These are phyloP conservation scores for Cyanoderma ruficeps DNA, from an alignment of 2,113 vertebrate genomes.

Conservation along the genomic window DNA sequence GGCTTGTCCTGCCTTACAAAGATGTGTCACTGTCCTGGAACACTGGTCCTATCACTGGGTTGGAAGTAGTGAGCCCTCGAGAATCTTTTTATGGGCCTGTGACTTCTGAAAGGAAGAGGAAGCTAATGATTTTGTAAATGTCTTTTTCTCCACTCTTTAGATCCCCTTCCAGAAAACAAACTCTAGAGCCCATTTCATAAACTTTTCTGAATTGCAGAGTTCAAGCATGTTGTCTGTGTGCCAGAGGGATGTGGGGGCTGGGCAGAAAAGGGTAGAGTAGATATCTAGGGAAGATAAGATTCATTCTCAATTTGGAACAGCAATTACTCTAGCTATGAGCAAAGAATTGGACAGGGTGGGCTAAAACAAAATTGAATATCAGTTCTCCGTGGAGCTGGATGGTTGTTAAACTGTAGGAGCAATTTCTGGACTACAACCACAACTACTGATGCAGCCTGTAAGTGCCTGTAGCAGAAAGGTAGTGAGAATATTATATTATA, in stretches of 20 bases:
- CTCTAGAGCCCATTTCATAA: background rate
- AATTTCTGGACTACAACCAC: background rate
- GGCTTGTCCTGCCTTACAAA: background rate
- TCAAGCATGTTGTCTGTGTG: background rate
- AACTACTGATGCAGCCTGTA: background rate
- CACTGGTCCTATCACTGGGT: background rate
- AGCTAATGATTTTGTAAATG: background rate
- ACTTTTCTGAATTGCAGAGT: background rate
- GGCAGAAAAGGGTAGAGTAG: background rate
- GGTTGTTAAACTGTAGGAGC: background rate
- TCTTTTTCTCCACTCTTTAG: background rate
- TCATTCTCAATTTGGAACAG: background rate
- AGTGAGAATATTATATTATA: background rate
- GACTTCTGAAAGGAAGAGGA: background rate
- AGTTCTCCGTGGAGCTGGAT: background rate
- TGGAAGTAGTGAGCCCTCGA: background rate
- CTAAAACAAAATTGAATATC: background rate
- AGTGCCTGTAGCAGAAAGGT: background rate
- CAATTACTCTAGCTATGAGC: background rate
- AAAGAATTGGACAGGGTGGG: background rate
- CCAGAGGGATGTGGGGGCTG: background rate
- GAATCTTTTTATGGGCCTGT: background rate
- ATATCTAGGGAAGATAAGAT: background rate
- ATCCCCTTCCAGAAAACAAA: background rate
- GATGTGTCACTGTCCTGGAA: background rate